phyloP scores from a whole-genome alignment of 2,797 vertebrate genomes.

The Morelia viridis region DNA sequence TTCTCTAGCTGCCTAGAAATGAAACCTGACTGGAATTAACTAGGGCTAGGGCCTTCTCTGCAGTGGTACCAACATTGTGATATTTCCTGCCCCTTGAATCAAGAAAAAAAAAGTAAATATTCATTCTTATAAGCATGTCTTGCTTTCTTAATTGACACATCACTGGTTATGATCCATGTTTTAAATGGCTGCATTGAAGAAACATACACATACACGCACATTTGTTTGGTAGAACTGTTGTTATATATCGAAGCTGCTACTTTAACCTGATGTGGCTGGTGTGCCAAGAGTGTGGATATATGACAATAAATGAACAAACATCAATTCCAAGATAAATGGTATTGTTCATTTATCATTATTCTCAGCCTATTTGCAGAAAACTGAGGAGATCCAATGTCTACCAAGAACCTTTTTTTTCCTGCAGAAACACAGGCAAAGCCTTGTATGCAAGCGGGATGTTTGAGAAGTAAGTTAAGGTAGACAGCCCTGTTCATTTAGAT shows the following conservation, averaged over 20 bases:
- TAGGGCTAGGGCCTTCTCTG: no score
- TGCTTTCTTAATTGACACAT: no score
- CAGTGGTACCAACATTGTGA: no score
- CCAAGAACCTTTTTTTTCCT: no score
- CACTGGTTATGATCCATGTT: no score
- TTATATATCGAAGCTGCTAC: background rate
- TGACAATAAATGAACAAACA: background rate
- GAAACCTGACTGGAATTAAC: no score
- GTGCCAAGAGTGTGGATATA: background rate
- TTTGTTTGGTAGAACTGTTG: background rate
- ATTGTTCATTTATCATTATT: background rate
- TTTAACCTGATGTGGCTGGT: background rate
- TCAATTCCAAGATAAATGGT: background rate
- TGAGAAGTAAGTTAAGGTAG: slow-evolving; percentile 14
- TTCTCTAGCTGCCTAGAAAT: no score
- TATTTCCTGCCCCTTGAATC: no score
- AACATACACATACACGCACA: background rate
- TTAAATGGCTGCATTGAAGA: no score
- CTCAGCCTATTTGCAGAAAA: background rate
- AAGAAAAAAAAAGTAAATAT: no score
- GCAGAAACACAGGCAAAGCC: background rate
- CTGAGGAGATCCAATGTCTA: background rate
- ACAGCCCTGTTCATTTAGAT: slow-evolving; percentile 14
- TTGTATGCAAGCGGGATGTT: background rate
- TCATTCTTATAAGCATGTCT: no score